Base-by-base conservation (phyloP, 1,140 invertebrate genomes). In the Glossosoma conforme region DNA sequence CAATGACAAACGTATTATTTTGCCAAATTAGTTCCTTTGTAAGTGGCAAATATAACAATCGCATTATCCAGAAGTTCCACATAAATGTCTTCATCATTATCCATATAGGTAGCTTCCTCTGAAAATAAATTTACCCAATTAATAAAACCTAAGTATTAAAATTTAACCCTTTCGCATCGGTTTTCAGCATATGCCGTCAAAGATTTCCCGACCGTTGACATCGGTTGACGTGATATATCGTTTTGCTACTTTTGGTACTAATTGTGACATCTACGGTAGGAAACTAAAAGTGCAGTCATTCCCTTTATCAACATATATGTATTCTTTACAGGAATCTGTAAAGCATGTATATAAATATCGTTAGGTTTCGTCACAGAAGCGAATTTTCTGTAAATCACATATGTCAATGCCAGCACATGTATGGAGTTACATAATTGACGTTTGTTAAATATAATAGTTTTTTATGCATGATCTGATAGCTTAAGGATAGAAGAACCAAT, bases 11-110 rank as follows among this genome's bases (percentile, higher is more conserved):
- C n/a, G n/a, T n/a, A n/a, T n/a, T n/a, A n/a, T n/a, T n/a, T n/a
- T n/a, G n/a, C n/a, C n/a, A n/a, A n/a, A n/a, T 38, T 17, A 18
- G 3, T 33, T 24, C 50, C 46, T 53, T 50, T 52, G 28, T 38
- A 58, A 8, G 45, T 10, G 14, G 55, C 14, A 20, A 53, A 53
- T 38, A 25, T 53, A n/a, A 35, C 8, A 28, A 53, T 35, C 3
- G 50, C 45, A 32, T 36, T 52, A 19, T 58, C 51, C 9, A 42
- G 24, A 4, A 50, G 19, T 36, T 58, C 51, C n/a, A 58, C 28
- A 41, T 33, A 56, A 35, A 78, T 60, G 41, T 72, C 64, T 35
- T 68, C 62, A 51, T 75, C 68, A 28, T 65, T 57, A 47, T 69
- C 69, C 41, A 74, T 65, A 17, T 69, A 68, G 45, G 62, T 68